These are phyloP conservation scores for Epinotia demarniana DNA, from an alignment of 2,888 invertebrate species.

Conservation along the genomic window DNA sequence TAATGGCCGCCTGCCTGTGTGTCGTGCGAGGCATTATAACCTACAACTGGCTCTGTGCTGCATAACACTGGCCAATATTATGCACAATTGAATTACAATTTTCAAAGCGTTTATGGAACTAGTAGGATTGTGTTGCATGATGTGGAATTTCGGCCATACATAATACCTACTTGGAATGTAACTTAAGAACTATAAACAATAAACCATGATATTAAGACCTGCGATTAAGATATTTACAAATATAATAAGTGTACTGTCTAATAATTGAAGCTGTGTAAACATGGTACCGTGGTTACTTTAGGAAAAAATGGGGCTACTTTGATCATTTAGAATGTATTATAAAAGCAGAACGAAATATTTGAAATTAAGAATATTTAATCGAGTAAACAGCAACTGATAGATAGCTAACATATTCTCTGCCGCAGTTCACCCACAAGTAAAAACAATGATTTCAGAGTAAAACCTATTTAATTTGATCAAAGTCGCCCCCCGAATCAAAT, in stretches of 20 bases:
- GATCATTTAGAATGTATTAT: too few relatives aligned
- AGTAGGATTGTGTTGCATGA: constrained; percentile 10
- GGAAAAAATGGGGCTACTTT: too few relatives aligned
- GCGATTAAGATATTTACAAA: background rate
- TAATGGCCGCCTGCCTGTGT: constrained; percentile 50
- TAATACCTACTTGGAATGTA: background rate
- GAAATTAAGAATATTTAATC: too few relatives aligned
- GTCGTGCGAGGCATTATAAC: constrained; percentile 37
- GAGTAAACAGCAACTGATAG: too few relatives aligned
- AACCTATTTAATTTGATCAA: too few relatives aligned
- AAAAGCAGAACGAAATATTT: too few relatives aligned
- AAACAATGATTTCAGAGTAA: too few relatives aligned
- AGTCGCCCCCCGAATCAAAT: too few relatives aligned
- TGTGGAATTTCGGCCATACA: background rate
- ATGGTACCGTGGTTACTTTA: too few relatives aligned
- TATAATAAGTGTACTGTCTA: background rate
- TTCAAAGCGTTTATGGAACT: constrained; percentile 26
- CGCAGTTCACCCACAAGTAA: too few relatives aligned
- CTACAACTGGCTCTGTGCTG: constrained; percentile 17
- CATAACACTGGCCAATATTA: constrained; percentile 32
- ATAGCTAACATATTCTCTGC: too few relatives aligned
- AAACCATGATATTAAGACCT: too few relatives aligned
- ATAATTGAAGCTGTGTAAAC: background rate
- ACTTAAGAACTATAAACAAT: background rate
- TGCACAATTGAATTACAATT: constrained; percentile 38